Evolutionary conservation across 2,797 vertebrate genomes (phyloP).

Genomic region (Sternotherus odoratus): DNA sequence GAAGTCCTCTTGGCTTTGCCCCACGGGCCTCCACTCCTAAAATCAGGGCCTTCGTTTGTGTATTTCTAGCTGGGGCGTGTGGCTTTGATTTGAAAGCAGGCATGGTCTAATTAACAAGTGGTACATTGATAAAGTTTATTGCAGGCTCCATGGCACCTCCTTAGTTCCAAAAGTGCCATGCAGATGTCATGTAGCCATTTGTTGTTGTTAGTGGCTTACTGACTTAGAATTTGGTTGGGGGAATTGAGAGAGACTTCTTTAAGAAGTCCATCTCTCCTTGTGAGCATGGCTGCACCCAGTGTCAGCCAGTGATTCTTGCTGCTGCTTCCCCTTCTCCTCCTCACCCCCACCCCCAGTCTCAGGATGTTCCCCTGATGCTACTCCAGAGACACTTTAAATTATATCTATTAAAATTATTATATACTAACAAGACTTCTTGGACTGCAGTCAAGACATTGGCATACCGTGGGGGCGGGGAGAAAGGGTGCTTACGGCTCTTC

Average conservation of each 20-base stretch:
- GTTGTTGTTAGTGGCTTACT: constrained; percentile 53
- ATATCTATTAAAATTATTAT: constrained; percentile 20
- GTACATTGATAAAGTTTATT: neutral
- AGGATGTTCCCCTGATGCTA: constrained; percentile 35
- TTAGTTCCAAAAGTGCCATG: neutral
- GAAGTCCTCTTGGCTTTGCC: neutral
- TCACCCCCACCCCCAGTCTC: neutral
- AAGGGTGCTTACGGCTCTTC: neutral
- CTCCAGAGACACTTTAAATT: constrained; percentile 31
- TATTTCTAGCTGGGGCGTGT: rapidly evolving
- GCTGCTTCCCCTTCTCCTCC: neutral
- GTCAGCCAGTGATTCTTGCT: neutral
- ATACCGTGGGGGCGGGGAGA: neutral
- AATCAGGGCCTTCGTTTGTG: rapidly evolving
- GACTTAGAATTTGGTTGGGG: constrained; percentile 39
- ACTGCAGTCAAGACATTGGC: neutral
- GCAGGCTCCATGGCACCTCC: neutral
- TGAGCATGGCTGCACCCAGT: neutral
- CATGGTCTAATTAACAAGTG: neutral
- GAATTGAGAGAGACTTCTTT: neutral
- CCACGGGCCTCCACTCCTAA: rapidly evolving
- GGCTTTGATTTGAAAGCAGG: neutral
- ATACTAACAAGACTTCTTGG: constrained; percentile 28
- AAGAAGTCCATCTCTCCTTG: neutral
- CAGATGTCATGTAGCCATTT: constrained; percentile 16